Conservation (phyloP, 2,113 vertebrate species). For the Turdus rufiventris region DNA sequence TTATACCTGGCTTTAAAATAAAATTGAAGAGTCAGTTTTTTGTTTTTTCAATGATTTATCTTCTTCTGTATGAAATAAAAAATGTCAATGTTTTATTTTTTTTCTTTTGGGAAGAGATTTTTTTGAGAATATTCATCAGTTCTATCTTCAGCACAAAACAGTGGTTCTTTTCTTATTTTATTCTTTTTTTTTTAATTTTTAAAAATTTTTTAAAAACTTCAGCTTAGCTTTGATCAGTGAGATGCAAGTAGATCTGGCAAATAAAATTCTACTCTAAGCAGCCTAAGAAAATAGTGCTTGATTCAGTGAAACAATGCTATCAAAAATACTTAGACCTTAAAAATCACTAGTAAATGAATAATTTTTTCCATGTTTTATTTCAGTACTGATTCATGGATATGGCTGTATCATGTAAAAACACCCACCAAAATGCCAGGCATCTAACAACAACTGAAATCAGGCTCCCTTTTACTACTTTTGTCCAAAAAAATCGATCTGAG, state of each 20-base stretch:
- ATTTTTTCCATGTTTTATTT: neutral
- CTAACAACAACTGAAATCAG: neutral
- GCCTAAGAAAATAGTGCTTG: neutral
- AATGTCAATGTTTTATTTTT: neutral
- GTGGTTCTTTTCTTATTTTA: neutral
- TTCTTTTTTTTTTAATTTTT: neutral
- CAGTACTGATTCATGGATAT: neutral
- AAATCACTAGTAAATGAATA: neutral
- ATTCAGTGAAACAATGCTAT: neutral
- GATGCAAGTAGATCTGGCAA: neutral
- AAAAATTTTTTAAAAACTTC: neutral
- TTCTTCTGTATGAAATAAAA: neutral
- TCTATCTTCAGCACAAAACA: neutral
- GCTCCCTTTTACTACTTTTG: neutral
- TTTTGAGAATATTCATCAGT: neutral
- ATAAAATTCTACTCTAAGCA: neutral
- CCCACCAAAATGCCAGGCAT: neutral
- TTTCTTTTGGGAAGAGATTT: neutral
- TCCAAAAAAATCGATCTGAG: neutral
- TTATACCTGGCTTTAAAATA: neutral
- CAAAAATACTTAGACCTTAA: neutral
- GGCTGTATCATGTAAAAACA: neutral
- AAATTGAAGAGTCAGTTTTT: neutral
- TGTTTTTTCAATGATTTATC: neutral
- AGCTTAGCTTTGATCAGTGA: neutral